These are phyloP conservation scores for Centropyge bicolor DNA, from an alignment of 2,797 vertebrate genomes.

Conservation along the genomic window DNA sequence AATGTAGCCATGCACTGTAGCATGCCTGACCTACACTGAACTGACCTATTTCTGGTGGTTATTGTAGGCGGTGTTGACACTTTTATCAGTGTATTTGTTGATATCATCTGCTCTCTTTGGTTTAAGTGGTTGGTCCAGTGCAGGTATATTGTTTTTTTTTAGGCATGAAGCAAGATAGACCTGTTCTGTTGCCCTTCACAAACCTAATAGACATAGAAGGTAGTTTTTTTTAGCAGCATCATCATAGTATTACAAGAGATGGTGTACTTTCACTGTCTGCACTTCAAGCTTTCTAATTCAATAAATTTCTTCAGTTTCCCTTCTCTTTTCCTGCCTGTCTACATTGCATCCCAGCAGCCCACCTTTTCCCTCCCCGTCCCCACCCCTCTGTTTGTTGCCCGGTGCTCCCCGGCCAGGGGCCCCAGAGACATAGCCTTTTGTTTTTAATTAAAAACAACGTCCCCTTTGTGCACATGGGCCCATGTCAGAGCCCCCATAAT, in stretches of 20 bases:
- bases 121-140: conserved; percentile 4
- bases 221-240: background rate
- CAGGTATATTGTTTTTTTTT: conserved; percentile 14
- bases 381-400: conserved; percentile 59
- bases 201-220: background rate
- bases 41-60: conserved; percentile 28
- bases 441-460: conserved; percentile 77
- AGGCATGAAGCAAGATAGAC: background rate
- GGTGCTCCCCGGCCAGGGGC: conserved; percentile 52
- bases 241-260: background rate
- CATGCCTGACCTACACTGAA: conserved; percentile 13
- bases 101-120: conserved; percentile 11
- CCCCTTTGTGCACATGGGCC: conserved; percentile 66
- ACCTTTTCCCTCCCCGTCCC: conserved; percentile 19
- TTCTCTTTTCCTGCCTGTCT: background rate
- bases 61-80: conserved; percentile 29
- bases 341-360: conserved; percentile 10
- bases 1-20: background rate
- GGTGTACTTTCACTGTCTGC: background rate
- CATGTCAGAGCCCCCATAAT: conserved; percentile 52
- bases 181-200: background rate
- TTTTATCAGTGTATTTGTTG: background rate
- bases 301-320: background rate
- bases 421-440: conserved; percentile 71
- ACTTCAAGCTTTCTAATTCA: background rate